Conservation (phyloP, 2,888 invertebrate genomes). For the Pammene fasciana region DNA sequence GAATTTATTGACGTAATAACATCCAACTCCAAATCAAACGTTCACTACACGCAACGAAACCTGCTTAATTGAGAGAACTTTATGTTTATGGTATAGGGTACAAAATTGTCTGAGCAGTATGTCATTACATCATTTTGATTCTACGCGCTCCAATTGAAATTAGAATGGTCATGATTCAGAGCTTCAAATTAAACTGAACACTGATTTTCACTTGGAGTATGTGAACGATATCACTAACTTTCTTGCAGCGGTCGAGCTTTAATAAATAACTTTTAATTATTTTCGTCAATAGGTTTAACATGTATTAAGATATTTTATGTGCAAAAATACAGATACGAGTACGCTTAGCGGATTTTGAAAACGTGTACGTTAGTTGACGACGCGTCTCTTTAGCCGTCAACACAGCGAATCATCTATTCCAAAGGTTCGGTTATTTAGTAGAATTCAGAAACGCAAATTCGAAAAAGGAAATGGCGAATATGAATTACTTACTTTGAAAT, state of each 20-base stretch:
- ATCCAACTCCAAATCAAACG: constrained; percentile 40
- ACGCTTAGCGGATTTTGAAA: no score
- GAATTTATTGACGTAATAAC: constrained; percentile 40
- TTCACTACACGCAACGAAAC: constrained; percentile 21
- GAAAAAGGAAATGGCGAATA: no score
- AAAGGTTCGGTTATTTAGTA: no score
- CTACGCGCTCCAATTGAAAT: constrained; percentile 32
- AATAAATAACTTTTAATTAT: no score
- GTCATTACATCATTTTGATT: constrained; percentile 24
- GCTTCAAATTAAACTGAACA: constrained; percentile 41
- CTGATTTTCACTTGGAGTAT: constrained; percentile 32
- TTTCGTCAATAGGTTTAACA: no score
- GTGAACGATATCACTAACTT: constrained; percentile 23
- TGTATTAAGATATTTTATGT: no score
- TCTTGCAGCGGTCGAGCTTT: neutral
- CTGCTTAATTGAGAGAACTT: constrained; percentile 17
- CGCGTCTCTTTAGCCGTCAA: no score
- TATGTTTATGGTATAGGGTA: constrained; percentile 7
- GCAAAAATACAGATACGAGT: no score
- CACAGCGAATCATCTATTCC: no score
- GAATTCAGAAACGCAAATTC: no score
- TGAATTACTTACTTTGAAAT: no score
- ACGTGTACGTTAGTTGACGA: no score
- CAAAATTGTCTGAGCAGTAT: neutral
- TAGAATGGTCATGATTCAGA: constrained; percentile 41